These are phyloP conservation scores for Phocides pigmalion DNA, from an alignment of 1,140 invertebrate genomes.

Conservation along the genomic window DNA sequence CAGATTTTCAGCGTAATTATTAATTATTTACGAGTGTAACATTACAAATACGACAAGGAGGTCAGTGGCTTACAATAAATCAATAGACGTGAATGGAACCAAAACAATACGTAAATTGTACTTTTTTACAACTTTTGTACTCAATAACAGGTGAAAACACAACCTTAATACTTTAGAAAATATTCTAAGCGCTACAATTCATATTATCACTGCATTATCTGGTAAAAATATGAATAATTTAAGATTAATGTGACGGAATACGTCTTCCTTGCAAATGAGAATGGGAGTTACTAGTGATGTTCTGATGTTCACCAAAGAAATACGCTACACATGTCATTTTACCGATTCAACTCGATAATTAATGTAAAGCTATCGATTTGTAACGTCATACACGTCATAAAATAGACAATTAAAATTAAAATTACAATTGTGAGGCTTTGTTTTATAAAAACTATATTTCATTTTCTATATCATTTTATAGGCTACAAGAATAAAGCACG, in stretches of 20 bases:
- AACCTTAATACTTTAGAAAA: neutral
- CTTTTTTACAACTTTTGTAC: slow-evolving; percentile 6
- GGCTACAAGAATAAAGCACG: no score
- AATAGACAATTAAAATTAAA: no score
- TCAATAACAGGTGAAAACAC: neutral
- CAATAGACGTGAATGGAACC: slow-evolving; percentile 75
- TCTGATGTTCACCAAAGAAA: neutral
- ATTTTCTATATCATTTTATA: no score
- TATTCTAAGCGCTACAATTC: slow-evolving; percentile 1
- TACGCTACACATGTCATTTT: neutral
- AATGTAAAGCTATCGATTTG: neutral
- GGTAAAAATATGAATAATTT: neutral
- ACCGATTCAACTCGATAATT: neutral
- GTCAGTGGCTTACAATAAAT: slow-evolving; percentile 79
- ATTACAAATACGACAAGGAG: slow-evolving; percentile 73
- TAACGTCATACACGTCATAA: no score
- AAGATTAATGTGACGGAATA: neutral
- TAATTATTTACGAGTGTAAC: slow-evolving; percentile 75
- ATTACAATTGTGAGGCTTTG: no score
- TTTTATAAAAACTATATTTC: no score
- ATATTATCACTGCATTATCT: neutral
- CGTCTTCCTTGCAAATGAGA: slow-evolving; percentile 1
- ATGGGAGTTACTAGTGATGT: slow-evolving; percentile 13
- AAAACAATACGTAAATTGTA: slow-evolving; percentile 62
- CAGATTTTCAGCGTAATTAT: slow-evolving; percentile 53